These are phyloP conservation scores for Ectemnius cavifrons DNA, from an alignment of 2,888 invertebrate genomes.

Conservation along the genomic window DNA sequence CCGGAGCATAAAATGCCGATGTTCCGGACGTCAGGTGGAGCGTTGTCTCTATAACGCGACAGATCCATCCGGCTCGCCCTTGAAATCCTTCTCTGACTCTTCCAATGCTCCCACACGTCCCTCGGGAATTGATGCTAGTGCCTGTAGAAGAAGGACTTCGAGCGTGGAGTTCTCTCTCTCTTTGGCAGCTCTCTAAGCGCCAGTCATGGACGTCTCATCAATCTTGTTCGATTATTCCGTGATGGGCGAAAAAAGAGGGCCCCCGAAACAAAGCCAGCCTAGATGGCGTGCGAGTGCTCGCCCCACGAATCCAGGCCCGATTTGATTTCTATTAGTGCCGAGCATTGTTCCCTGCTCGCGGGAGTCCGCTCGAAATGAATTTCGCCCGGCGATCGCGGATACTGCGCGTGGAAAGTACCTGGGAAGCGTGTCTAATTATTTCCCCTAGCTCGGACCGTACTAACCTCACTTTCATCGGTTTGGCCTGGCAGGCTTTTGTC, in stretches of 20 bases:
- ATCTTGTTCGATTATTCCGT: conserved; percentile 78
- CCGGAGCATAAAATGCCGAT: conserved; percentile 68
- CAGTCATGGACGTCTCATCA: conserved; percentile 77
- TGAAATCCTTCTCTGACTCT: background rate
- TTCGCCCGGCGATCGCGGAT: conserved; percentile 38
- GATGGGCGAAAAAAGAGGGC: conserved; percentile 72
- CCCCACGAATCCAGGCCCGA: conserved; percentile 71
- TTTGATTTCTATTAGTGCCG: conserved; percentile 76
- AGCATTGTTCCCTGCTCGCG: conserved; percentile 71
- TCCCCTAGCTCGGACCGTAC: background rate
- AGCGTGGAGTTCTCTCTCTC: too few relatives aligned
- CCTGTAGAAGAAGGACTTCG: too few relatives aligned
- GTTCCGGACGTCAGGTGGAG: conserved; percentile 66
- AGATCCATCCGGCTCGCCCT: conserved; percentile 23
- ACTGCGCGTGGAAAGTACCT: conserved; percentile 19
- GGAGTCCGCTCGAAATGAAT: conserved; percentile 64
- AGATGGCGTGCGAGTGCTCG: conserved; percentile 53
- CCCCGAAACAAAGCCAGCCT: conserved; percentile 54
- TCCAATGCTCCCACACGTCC: too few relatives aligned
- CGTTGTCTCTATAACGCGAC: conserved; percentile 33
- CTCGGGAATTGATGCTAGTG: too few relatives aligned
- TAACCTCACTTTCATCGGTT: background rate
- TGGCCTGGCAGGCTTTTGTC: conserved; percentile 11
- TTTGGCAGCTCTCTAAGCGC: conserved; percentile 41
- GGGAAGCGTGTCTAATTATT: conserved; percentile 11